Base-by-base conservation (phyloP, 2,797 vertebrate genomes). In the Clamator glandarius region DNA sequence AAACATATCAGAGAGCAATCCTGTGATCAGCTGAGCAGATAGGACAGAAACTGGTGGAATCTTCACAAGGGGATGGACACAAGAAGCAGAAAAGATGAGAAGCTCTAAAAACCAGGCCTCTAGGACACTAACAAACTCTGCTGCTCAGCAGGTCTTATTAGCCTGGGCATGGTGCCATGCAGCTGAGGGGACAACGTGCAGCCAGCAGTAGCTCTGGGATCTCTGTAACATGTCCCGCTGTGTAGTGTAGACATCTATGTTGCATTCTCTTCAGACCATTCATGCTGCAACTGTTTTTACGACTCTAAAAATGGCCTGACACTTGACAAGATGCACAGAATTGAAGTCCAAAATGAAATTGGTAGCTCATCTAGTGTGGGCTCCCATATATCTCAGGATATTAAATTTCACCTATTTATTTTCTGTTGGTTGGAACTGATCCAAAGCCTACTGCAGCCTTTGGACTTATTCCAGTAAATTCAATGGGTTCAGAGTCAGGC, bases 401-500 rank as follows among this genome's bases (percentile, higher is more conserved):
- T 83, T 95, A 91, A 77, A 91, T 83, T 80, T 92, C 84, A 75
- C 36, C 61, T 61, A 25, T 75, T 91, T 89, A 18, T 73, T 93
- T 83, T 89, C 58, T 83, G 42, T 68, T 83, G 50, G 29, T 57
- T 96, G 90, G 93, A 95, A 42, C 26, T 42, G 46, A 36, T 83
- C 81, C 94, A 96, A 96, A 89, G 50, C 29, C 26, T 70, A 31
- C 61, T 89, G 75, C 64, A 93, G 63, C 33, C 46, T 70, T 52
- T 95, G 94, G 90, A 95, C 35, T 67, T 52, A 58, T 26, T 95
- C 90, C 93, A 95, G 75, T 25, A 73, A 87, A 66, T 92, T 93
- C 92, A 95, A 80, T 83, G 64, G 33, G 36, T 92, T 92, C 68
- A 83, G 79, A 85, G 87, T 91, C 64, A 89, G 89, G 46, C 78